phyloP scores from a whole-genome alignment of 2,113 vertebrate species.

The Podiceps cristatus region DNA sequence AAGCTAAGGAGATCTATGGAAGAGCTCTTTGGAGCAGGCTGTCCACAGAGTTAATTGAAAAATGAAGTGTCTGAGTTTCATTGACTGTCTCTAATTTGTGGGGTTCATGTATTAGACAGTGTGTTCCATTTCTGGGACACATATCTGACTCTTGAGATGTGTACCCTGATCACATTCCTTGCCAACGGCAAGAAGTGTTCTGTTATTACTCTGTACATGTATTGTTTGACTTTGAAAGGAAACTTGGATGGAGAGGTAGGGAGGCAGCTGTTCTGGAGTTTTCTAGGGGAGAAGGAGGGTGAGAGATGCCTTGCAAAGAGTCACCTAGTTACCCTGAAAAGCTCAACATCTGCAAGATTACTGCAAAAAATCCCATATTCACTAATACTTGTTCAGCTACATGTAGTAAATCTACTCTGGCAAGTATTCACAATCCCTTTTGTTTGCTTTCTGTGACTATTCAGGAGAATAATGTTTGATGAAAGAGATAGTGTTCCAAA shows the following conservation, averaged over 20 bases:
- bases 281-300: neutral
- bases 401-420: neutral
- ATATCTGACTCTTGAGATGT: neutral
- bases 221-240: neutral
- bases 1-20: neutral
- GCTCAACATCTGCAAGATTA: neutral
- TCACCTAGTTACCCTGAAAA: neutral
- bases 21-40: neutral
- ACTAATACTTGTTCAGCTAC: neutral
- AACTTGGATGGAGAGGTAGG: neutral
- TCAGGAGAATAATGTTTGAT: slow-evolving; percentile 28
- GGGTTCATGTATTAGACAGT: neutral
- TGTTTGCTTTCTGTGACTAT: slow-evolving; percentile 32
- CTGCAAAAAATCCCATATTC: neutral
- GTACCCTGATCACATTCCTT: neutral
- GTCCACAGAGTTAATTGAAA: neutral
- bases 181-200: neutral
- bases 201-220: neutral
- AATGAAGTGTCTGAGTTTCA: neutral
- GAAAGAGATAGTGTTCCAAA: slow-evolving; percentile 42
- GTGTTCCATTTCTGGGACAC: too few relatives aligned
- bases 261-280: neutral
- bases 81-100: neutral
- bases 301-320: neutral
- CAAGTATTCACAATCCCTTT: neutral